Conservation (phyloP, 2,888 invertebrate genomes). For the Cerastoderma edule region DNA sequence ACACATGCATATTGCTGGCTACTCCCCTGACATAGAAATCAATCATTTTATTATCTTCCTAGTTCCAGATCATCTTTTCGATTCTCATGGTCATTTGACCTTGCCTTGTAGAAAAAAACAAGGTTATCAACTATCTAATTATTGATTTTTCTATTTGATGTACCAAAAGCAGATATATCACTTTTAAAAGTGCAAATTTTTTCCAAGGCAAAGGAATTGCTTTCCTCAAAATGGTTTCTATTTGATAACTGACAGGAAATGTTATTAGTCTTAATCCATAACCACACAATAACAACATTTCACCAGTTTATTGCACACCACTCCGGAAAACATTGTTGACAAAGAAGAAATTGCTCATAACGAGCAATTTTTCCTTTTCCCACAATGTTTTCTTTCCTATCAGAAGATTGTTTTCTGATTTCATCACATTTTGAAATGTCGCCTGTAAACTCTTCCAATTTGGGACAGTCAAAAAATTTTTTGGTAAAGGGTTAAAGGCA, state of each 20-base stretch:
- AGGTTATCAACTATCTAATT: too few species aligned
- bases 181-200: not conserved
- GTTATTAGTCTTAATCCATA: too few species aligned
- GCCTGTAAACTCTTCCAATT: not conserved
- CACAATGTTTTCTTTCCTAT: not conserved
- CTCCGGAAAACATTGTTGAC: constrained; percentile 7
- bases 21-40: too few species aligned
- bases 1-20: too few species aligned
- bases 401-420: too few species aligned
- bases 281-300: too few species aligned
- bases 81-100: too few species aligned
- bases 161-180: not conserved
- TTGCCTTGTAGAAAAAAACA: too few species aligned
- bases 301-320: too few species aligned
- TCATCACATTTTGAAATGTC: too few species aligned
- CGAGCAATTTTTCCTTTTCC: constrained; percentile 13
- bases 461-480: not conserved
- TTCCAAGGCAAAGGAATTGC: not conserved
- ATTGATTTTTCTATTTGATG: not conserved
- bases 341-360: constrained; percentile 6
- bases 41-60: too few species aligned
- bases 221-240: not conserved
- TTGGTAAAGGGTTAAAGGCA: not conserved
- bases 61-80: too few species aligned
- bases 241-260: not conserved